Percentiles rank a stretch among this genome's conserved stretches.
Evolutionary conservation across 2,113 vertebrate species (phyloP).

Genomic region (Heterochromis multidens): DNA sequence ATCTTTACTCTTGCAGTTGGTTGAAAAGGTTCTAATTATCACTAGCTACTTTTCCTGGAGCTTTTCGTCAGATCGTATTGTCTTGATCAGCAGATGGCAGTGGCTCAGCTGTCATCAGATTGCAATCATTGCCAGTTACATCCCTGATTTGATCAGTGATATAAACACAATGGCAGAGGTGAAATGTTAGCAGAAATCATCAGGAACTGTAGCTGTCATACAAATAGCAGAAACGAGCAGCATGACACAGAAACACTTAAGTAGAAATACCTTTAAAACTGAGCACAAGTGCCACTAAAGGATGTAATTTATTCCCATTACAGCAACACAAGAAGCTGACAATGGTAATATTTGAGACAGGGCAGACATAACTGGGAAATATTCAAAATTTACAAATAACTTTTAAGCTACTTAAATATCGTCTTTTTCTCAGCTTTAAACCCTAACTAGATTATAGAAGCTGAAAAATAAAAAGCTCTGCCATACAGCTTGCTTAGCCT

Average conservation of each 20-base stretch:
- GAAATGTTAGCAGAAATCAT: fast-evolving
- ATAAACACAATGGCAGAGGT: not conserved
- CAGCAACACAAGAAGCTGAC: not conserved
- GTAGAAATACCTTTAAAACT: not conserved
- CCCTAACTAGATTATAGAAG: not conserved
- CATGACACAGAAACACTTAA: not conserved
- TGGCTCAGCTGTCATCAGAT: not conserved
- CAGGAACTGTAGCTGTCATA: not conserved
- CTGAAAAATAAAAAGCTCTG: not conserved
- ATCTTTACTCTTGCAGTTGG: not conserved
- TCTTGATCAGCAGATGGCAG: not conserved
- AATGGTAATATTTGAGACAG: not conserved
- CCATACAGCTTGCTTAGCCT: not conserved
- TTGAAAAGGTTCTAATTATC: not conserved
- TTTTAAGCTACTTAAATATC: not conserved
- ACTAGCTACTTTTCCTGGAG: fast-evolving
- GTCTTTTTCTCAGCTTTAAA: not conserved
- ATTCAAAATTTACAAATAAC: not conserved
- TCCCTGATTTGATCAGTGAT: not conserved
- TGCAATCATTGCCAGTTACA: not conserved
- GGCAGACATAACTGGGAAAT: not conserved
- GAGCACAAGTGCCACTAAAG: not conserved
- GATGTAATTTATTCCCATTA: not conserved
- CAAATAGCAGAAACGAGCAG: not conserved
- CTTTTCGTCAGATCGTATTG: not conserved